Conservation (phyloP, 1,140 invertebrate species). For the Tribolium madens region DNA sequence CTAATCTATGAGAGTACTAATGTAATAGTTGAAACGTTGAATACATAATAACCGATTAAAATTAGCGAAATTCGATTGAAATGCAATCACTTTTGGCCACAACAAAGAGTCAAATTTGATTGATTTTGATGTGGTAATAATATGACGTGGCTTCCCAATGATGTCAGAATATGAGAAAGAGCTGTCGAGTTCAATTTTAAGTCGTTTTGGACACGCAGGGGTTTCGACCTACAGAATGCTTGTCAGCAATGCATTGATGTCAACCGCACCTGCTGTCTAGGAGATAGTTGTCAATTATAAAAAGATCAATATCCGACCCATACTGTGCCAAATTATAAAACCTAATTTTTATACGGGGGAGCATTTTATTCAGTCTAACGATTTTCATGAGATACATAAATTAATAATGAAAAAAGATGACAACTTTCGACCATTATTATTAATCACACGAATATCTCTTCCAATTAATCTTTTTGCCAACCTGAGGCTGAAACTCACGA, state of each 20-base stretch:
- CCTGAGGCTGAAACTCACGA: constrained; percentile 8
- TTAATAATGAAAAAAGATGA: constrained; percentile 28
- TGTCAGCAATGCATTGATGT: constrained; percentile 45
- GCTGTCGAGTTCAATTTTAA: constrained; percentile 44
- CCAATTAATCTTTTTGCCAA: constrained; percentile 39
- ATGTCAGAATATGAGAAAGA: constrained; percentile 40
- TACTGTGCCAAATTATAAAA: constrained; percentile 45
- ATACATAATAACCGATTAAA: constrained; percentile 12
- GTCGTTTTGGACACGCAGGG: constrained; percentile 38
- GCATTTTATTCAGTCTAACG: constrained; percentile 3
- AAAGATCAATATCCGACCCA: constrained; percentile 43
- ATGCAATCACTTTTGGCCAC: constrained; percentile 1
- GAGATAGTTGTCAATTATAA: constrained; percentile 46
- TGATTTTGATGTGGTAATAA: constrained; percentile 32
- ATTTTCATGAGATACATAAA: constrained; percentile 26
- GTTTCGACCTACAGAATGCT: constrained; percentile 44
- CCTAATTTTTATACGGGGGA: constrained; percentile 14
- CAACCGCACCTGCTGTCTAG: constrained; percentile 45
- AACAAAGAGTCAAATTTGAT: constrained; percentile 20
- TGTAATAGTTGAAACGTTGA: constrained; percentile 15
- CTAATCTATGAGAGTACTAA: constrained; percentile 20
- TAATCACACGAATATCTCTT: constrained; percentile 37
- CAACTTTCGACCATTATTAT: constrained; percentile 21
- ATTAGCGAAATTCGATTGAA: constrained; percentile 11
- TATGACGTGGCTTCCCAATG: constrained; percentile 15